Conservation (phyloP, 2,888 invertebrate species). For the Epistrophe grossulariae region DNA sequence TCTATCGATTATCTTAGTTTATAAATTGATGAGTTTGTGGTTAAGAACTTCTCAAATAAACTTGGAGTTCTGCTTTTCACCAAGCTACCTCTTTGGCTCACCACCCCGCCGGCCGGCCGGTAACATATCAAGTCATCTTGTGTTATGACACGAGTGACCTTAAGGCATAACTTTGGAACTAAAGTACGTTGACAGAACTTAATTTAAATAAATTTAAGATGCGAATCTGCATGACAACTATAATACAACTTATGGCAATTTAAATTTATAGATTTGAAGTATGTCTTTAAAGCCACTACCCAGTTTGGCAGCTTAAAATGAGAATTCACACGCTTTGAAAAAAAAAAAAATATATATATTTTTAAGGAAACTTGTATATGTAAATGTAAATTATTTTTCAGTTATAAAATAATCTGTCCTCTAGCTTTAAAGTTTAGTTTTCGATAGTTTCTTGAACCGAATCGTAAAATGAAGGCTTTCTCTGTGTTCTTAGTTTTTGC, state of each 20-base stretch:
- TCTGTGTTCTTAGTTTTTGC: constrained; percentile 47
- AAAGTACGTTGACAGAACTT: constrained; percentile 39
- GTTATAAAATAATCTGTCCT: constrained; percentile 79
- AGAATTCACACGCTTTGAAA: constrained; percentile 2
- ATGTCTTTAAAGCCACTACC: constrained; percentile 41
- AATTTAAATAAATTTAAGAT: constrained; percentile 43
- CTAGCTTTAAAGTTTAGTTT: constrained; percentile 78
- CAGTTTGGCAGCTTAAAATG: constrained; percentile 4
- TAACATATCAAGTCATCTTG: background rate
- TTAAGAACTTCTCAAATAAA: background rate
- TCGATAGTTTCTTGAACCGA: constrained; percentile 76
- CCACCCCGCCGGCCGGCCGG: background rate
- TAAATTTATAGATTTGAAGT: constrained; percentile 15
- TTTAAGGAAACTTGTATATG: constrained; percentile 29
- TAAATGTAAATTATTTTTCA: constrained; percentile 23
- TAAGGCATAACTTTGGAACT: background rate
- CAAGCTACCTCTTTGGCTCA: background rate
- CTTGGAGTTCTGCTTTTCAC: background rate
- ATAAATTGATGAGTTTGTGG: background rate
- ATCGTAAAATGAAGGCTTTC: constrained; percentile 58
- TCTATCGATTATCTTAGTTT: background rate
- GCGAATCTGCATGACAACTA: constrained; percentile 61
- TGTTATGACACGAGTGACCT: constrained; percentile 9
- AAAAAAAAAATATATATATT: background rate
- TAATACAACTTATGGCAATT: background rate